phyloP scores from a whole-genome alignment of 2,888 invertebrate species.

The Ophioninae sp. region DNA sequence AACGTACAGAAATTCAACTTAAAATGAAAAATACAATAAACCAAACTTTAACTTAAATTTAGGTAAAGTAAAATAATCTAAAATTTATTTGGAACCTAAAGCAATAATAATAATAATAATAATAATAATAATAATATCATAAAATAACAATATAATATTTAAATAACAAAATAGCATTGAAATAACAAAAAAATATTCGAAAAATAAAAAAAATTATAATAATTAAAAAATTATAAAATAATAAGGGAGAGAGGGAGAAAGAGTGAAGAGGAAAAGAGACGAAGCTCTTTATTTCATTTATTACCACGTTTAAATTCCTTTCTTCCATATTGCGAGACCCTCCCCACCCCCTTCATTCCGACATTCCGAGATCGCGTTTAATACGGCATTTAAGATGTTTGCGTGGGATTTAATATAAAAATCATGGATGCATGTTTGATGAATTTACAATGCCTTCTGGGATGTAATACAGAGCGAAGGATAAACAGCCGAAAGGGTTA shows the following conservation, averaged over 20 bases:
- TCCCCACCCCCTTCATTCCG: too few relatives aligned
- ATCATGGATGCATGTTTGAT: conserved; percentile 19
- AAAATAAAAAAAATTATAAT: too few relatives aligned
- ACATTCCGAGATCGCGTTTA: background rate
- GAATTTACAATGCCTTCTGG: background rate
- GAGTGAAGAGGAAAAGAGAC: background rate
- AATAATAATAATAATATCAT: too few relatives aligned
- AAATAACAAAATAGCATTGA: too few relatives aligned
- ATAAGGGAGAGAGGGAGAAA: background rate
- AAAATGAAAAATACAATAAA: too few relatives aligned
- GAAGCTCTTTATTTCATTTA: background rate
- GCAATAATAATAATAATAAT: too few relatives aligned
- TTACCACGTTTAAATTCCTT: conserved; percentile 1
- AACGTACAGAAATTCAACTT: too few relatives aligned
- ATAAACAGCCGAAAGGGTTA: background rate
- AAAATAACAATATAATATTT: too few relatives aligned
- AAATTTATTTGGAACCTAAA: too few relatives aligned
- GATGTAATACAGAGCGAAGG: conserved; percentile 7
- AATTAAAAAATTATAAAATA: background rate
- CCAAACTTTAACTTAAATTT: too few relatives aligned
- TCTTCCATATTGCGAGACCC: background rate
- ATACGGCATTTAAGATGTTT: conserved; percentile 14
- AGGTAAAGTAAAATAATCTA: too few relatives aligned
- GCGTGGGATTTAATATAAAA: conserved; percentile 33
- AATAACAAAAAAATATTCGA: too few relatives aligned